Base-by-base conservation (phyloP, 2,888 invertebrate genomes). In the Phaonia tiefii region DNA sequence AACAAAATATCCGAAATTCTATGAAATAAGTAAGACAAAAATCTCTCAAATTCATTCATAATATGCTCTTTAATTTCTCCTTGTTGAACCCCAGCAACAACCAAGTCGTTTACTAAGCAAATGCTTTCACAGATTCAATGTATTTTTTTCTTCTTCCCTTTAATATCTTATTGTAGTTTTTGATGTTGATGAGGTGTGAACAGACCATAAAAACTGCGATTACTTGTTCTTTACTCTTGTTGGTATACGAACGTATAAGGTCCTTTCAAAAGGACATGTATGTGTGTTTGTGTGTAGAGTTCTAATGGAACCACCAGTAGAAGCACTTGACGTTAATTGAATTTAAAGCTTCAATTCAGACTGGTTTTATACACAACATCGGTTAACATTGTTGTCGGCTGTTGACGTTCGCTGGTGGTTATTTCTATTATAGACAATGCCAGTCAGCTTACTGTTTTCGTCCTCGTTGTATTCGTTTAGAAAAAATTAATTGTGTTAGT, bases 251-350 rank as follows among this genome's bases (percentile, higher is more conserved):
- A 20, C 22, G 5, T 51, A 17, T 20, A 3, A 8, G 10, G 54
- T 54, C 54, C 54, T 54, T 69, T 70, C 11, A 39, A 49, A 56
- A 15, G 42, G 46, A 63, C 79, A 49, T 46, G 25, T 39, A 69
- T 44, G 25, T 39, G 1, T 26, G 20, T 42, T 26, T 25, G 11
- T 75, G 44, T 37, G 44, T 71, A 39, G 31, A 42, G 7, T 49
- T 75, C 71, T 71, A 60, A 42, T 37, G 20, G 37, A 37, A 72
- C n/a, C 56, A 22, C 20, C 49, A 75, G 75, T 56, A 75, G 80
- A 70, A 85, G 85, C 89, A 88, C 89, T 89, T 88, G 89, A 89
- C 86, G 85, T 89, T 89, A 89, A 89, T 89, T 89, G 89, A 89
- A 89, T 89, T 89, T 89, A 87, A 84, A 83, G 84, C 70, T 82